Evolutionary conservation across 2,888 invertebrate species (phyloP).

Genomic region (Megamerina dolium): DNA sequence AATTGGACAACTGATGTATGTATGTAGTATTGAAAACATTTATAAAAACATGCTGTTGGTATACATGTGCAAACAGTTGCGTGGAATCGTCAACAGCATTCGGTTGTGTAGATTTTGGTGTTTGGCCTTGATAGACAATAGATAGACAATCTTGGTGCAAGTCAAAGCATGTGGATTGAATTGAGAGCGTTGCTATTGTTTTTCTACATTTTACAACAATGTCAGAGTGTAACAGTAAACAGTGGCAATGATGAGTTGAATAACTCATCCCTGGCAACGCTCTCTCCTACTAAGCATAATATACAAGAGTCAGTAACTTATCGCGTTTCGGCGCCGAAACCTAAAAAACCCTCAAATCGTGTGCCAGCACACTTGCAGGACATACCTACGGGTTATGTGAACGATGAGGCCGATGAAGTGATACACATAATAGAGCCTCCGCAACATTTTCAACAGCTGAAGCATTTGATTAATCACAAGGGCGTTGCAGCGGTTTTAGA

Average conservation of each 20-base stretch:
- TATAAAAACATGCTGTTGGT: not conserved
- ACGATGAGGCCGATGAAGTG: slow-evolving; percentile 37
- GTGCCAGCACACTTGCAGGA: slow-evolving; percentile 35
- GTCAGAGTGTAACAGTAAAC: too few relatives aligned
- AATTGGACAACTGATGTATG: not conserved
- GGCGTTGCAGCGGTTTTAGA: not conserved
- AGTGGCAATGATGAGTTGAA: too few relatives aligned
- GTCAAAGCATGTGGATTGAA: not conserved
- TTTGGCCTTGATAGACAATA: not conserved
- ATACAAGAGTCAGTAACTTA: too few relatives aligned
- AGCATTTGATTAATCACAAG: slow-evolving; percentile 23
- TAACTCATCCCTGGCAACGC: too few relatives aligned
- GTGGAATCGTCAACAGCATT: not conserved
- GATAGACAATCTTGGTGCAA: too few relatives aligned
- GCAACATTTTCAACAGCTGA: slow-evolving; percentile 34
- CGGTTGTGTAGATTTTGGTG: not conserved
- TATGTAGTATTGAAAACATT: not conserved
- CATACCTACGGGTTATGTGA: slow-evolving; percentile 30
- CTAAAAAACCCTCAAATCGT: slow-evolving; percentile 24
- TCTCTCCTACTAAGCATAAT: too few relatives aligned
- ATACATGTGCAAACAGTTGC: not conserved
- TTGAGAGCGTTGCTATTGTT: not conserved
- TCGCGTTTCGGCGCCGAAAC: slow-evolving; percentile 30
- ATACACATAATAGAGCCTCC: slow-evolving; percentile 44
- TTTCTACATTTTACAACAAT: too few relatives aligned